Conservation (phyloP, 2,888 invertebrate genomes). For the Mantis religiosa region DNA sequence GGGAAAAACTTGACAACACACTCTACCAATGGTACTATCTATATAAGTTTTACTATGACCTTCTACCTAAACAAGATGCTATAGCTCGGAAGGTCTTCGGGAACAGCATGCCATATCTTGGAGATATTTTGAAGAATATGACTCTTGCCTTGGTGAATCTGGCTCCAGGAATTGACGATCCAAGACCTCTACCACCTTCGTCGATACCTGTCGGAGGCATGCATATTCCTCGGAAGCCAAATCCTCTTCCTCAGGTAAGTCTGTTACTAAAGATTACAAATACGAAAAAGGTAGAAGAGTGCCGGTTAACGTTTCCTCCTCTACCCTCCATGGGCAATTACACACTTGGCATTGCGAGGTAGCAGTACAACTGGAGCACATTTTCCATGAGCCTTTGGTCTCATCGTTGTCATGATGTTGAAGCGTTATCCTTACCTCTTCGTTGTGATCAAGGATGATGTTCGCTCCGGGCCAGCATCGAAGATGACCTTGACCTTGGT, state of each 20-base stretch:
- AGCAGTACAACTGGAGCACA: too few species aligned
- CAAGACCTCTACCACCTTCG: constrained; percentile 52
- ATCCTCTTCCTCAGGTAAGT: constrained; percentile 47
- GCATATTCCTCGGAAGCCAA: constrained; percentile 46
- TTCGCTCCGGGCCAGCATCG: too few species aligned
- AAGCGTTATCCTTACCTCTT: too few species aligned
- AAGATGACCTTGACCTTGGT: too few species aligned
- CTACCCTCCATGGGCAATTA: too few species aligned
- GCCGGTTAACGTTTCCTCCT: too few species aligned
- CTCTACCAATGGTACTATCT: background rate
- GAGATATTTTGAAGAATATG: background rate
- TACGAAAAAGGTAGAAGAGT: too few species aligned
- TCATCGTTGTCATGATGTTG: too few species aligned
- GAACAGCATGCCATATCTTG: constrained; percentile 1
- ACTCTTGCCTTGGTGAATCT: constrained; percentile 53
- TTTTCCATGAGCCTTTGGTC: too few species aligned
- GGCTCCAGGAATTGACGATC: constrained; percentile 54
- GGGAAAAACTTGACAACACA: background rate
- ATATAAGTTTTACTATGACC: background rate
- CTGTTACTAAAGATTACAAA: too few species aligned
- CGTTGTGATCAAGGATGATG: too few species aligned
- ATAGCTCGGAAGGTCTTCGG: background rate
- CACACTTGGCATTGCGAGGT: too few species aligned
- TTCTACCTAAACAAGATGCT: background rate
- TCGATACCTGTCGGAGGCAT: constrained; percentile 55